These are phyloP conservation scores for Prunella strophiata DNA, from an alignment of 2,797 vertebrate species.

Conservation along the genomic window DNA sequence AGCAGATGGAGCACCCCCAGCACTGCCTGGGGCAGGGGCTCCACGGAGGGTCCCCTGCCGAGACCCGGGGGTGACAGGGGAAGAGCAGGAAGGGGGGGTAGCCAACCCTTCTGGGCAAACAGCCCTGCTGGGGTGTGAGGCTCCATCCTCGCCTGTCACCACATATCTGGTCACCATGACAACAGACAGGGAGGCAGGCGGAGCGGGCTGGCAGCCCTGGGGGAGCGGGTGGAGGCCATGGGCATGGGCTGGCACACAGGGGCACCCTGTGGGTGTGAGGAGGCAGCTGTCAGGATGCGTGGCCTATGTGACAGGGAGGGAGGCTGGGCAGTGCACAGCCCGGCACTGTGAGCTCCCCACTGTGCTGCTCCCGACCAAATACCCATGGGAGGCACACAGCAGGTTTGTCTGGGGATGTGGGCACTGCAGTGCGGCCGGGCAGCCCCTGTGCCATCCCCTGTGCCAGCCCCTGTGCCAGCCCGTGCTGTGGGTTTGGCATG, in stretches of 20 bases:
- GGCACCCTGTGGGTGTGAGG: background rate
- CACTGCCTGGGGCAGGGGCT: background rate
- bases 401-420: background rate
- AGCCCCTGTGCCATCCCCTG: background rate
- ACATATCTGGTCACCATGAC: slow-evolving; percentile 43
- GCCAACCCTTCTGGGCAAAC: background rate
- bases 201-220: background rate
- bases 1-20: background rate
- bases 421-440: background rate
- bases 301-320: background rate
- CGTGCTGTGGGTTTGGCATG: background rate
- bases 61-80: background rate
- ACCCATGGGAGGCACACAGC: rapidly evolving
- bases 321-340: background rate
- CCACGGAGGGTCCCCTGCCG: rapidly evolving
- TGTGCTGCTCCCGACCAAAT: background rate
- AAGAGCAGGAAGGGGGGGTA: background rate
- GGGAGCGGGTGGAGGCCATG: background rate
- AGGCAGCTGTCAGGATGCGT: background rate
- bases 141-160: slow-evolving; percentile 6
- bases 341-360: background rate
- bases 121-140: background rate
- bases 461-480: background rate
- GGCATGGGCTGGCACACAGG: background rate
- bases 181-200: background rate